Base-by-base conservation (phyloP, 2,797 vertebrate species). In the Phataginus tetradactyla region DNA sequence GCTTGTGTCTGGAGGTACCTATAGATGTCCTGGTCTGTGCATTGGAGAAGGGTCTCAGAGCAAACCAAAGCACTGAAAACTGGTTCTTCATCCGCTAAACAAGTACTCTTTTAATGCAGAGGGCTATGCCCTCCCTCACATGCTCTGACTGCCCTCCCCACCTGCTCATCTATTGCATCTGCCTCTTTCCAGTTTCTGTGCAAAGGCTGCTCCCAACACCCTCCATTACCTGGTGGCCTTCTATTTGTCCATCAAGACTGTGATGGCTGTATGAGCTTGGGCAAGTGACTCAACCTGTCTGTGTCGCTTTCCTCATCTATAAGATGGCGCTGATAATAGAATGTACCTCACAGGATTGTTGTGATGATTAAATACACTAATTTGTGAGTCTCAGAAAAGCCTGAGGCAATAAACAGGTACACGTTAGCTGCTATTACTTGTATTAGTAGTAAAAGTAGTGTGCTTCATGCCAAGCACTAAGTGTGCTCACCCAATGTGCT, bases 391-490 rank as follows among this genome's bases (percentile, higher is more conserved):
- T 61, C 27, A 91, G 66, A 61, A 61, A 17, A 90, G 25, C 23
- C 39, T 81, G 64, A 79, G 89, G n/a, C 17, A 21, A 39, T 34
- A 9, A 27, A 3, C 10, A 34, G 17, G 32, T 20, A 18, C 51
- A 27, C 0, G 7, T 68, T 49, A 68, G 81, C 84, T 66, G 21
- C 69, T 12, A 1, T 37, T 61, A 5, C 75, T 55, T 49, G 23
- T 75, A 20, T 29, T 34, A 25, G 32, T 51, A 27, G 57, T 87
- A 74, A 61, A 74, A 18, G 39, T 63, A 42, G 59, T 63, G 13
- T 21, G 4, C 45, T 72, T n/a, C 9, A 0, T n/a, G 42, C 77
- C 77, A 8, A 18, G 18, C 42, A 4, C 0, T 0, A 20, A 27
- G 7, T 45, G 42, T 45, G 7, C 42, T 45, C 9, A 45, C 42